Percentiles rank a stretch among this genome's conserved stretches.
Evolutionary conservation across 2,888 invertebrate species (phyloP).

Genomic region (Sinopyrophorus schimmeli): DNA sequence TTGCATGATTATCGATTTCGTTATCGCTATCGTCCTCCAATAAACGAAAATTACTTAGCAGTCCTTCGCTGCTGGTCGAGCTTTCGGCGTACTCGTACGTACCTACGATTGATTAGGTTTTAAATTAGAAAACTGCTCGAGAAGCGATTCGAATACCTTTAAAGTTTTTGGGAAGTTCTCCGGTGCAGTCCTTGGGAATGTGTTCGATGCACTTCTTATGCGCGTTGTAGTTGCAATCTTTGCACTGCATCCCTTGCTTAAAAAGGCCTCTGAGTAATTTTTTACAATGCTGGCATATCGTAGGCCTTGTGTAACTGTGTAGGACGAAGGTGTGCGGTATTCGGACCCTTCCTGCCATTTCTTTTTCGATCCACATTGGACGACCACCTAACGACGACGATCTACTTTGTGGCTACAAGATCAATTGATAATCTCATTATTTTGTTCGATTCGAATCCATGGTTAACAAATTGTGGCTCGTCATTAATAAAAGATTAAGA

Average conservation of each 20-base stretch:
- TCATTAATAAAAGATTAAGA: no score
- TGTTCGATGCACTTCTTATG: constrained; percentile 92
- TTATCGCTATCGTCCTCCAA: constrained; percentile 65
- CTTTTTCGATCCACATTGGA: constrained; percentile 72
- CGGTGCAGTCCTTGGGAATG: constrained; percentile 88
- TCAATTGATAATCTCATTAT: neutral
- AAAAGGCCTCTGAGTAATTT: constrained; percentile 93
- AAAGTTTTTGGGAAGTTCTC: constrained; percentile 68
- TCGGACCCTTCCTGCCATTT: constrained; percentile 65
- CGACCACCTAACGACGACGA: constrained; percentile 61
- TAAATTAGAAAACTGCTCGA: neutral
- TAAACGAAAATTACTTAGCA: constrained; percentile 52
- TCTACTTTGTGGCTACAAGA: constrained; percentile 12
- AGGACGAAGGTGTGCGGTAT: constrained; percentile 97
- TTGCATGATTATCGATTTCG: constrained; percentile 48
- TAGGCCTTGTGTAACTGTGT: constrained; percentile 95
- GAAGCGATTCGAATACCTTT: constrained; percentile 43
- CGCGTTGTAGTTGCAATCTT: constrained; percentile 95
- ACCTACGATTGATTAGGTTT: constrained; percentile 6
- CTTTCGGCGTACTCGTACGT: constrained; percentile 52
- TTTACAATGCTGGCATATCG: constrained; percentile 94
- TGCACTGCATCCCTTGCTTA: constrained; percentile 96
- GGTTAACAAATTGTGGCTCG: no score
- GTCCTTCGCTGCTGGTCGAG: constrained; percentile 59
- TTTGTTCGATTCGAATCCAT: no score